These are phyloP conservation scores for Stenurella melanura DNA, from an alignment of 2,888 invertebrate genomes.

Conservation along the genomic window DNA sequence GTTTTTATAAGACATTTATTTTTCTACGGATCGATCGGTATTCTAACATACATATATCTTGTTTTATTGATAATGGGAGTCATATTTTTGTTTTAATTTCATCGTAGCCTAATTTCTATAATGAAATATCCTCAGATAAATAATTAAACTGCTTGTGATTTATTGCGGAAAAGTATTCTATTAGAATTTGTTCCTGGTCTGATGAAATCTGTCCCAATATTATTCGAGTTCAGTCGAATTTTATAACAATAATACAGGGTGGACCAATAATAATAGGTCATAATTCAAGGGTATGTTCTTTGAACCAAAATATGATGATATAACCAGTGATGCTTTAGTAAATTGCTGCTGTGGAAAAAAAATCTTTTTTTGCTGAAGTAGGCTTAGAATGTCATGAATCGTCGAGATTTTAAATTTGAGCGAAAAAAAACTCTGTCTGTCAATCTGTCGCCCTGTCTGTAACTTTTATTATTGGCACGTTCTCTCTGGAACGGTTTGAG, in stretches of 20 bases:
- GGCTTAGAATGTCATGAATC: too few relatives aligned
- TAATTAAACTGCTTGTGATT: neutral
- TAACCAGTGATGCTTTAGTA: too few relatives aligned
- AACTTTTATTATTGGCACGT: too few relatives aligned
- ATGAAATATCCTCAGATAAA: neutral
- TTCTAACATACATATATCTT: slow-evolving; percentile 12
- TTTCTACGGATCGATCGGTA: slow-evolving; percentile 4
- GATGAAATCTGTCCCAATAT: neutral
- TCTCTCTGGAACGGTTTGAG: too few relatives aligned
- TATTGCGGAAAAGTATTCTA: neutral
- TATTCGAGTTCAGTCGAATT: neutral
- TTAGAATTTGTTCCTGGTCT: neutral
- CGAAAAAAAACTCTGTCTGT: too few relatives aligned
- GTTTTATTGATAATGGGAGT: slow-evolving; percentile 19
- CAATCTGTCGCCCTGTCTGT: too few relatives aligned
- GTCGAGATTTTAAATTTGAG: too few relatives aligned
- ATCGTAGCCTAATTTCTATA: slow-evolving; percentile 10
- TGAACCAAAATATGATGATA: too few relatives aligned
- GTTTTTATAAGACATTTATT: slow-evolving; percentile 12
- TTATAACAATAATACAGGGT: neutral
- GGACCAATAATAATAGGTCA: too few relatives aligned
- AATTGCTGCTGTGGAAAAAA: too few relatives aligned
- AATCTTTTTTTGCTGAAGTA: too few relatives aligned
- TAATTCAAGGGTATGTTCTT: too few relatives aligned
- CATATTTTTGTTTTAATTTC: slow-evolving; percentile 13